Evolutionary conservation across 2,888 invertebrate species (phyloP).

Genomic region (Drosophila atripex): DNA sequence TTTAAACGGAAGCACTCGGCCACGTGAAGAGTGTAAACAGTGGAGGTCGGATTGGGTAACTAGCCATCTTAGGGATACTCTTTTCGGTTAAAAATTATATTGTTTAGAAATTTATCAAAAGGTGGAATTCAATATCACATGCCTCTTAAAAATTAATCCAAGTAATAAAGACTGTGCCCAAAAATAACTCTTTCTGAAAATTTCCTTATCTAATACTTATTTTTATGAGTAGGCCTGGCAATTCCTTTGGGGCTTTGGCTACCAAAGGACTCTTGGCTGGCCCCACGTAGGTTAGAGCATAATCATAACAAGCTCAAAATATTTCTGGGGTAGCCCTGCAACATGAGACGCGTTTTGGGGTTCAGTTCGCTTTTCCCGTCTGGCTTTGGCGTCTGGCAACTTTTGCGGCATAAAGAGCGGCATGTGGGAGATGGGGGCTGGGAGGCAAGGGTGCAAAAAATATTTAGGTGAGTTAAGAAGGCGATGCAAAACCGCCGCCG

Average conservation of each 20-base stretch:
- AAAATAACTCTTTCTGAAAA: background rate
- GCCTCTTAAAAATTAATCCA: no score
- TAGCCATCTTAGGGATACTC: conserved; percentile 11
- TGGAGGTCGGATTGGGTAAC: background rate
- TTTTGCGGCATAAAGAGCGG: conserved; percentile 30
- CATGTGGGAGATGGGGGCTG: background rate
- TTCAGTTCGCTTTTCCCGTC: conserved; percentile 45
- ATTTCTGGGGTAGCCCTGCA: conserved; percentile 42
- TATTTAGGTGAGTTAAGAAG: conserved; percentile 25
- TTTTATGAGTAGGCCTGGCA: background rate
- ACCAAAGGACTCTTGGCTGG: conserved; percentile 22
- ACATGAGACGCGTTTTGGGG: conserved; percentile 38
- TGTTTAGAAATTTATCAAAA: background rate
- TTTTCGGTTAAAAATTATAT: background rate
- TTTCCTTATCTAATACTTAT: background rate
- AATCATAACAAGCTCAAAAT: conserved; percentile 49
- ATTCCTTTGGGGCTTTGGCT: conserved; percentile 14
- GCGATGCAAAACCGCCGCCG: conserved; percentile 40
- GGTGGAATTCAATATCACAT: no score
- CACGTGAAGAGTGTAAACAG: conserved; percentile 25
- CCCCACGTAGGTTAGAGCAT: conserved; percentile 32
- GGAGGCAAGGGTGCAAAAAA: conserved; percentile 7
- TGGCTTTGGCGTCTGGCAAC: conserved; percentile 66
- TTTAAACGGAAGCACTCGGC: conserved; percentile 32
- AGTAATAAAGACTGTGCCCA: background rate